phyloP scores from a whole-genome alignment of 1,140 invertebrate genomes.

The Penaeus chinensis region DNA sequence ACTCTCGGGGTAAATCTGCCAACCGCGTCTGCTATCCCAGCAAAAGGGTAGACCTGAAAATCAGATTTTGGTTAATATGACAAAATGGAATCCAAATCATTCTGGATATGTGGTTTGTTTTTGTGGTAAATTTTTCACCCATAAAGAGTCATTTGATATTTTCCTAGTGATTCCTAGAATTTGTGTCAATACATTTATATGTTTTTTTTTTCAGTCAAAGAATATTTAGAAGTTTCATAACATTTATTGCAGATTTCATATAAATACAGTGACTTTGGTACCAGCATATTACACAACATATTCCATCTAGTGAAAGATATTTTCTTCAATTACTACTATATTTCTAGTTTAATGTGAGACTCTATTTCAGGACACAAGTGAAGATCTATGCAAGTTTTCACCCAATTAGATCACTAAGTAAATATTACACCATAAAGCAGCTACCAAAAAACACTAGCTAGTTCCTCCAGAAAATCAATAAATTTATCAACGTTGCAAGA shows the following conservation, averaged over 20 bases:
- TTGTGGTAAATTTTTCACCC: not conserved
- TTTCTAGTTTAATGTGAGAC: not conserved
- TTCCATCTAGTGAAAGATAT: not conserved
- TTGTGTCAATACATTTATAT: too few relatives aligned
- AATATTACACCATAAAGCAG: conserved; percentile 65
- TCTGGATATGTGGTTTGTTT: not conserved
- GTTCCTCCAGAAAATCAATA: too few relatives aligned
- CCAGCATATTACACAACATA: too few relatives aligned
- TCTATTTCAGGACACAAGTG: not conserved
- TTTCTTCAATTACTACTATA: too few relatives aligned
- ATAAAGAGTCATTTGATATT: too few relatives aligned
- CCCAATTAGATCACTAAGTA: not conserved
- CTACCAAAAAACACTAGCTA: too few relatives aligned
- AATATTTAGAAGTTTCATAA: too few relatives aligned
- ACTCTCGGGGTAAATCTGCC: conserved; percentile 79
- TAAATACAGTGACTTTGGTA: too few relatives aligned
- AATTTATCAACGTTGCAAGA: too few relatives aligned
- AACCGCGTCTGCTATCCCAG: conserved; percentile 84
- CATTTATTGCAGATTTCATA: too few relatives aligned
- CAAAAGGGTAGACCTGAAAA: conserved; percentile 80
- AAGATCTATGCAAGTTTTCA: not conserved
- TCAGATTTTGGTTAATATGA: conserved; percentile 1
- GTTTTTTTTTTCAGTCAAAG: too few relatives aligned
- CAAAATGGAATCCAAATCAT: not conserved
- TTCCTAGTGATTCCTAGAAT: too few relatives aligned